Evolutionary conservation across 2,797 vertebrate species (phyloP).

Genomic region (Eospalax fontanierii): DNA sequence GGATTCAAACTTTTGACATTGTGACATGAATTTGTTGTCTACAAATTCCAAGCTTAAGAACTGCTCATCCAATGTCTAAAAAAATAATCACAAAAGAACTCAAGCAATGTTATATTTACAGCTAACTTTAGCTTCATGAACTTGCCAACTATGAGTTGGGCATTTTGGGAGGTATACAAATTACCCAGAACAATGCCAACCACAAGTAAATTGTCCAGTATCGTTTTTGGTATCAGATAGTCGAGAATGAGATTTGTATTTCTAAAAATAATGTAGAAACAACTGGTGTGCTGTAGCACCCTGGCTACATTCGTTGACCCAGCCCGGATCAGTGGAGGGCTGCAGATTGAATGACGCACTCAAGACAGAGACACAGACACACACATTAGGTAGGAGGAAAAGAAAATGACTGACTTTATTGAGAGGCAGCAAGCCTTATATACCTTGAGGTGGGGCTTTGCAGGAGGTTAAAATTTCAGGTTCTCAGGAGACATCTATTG

Average conservation of each 20-base stretch:
- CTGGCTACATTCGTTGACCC: too few species aligned
- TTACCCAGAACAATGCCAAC: background rate
- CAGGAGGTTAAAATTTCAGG: too few species aligned
- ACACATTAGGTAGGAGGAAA: too few species aligned
- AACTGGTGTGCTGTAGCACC: background rate
- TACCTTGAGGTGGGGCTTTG: too few species aligned
- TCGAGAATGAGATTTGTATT: background rate
- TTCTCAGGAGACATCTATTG: too few species aligned
- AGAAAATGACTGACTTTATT: too few species aligned
- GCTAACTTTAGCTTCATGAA: background rate
- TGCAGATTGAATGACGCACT: too few species aligned
- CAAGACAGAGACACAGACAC: too few species aligned
- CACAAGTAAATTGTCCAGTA: background rate
- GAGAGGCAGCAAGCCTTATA: too few species aligned
- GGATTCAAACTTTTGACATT: background rate
- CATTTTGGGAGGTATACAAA: background rate
- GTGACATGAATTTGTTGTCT: too few species aligned
- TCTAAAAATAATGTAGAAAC: background rate
- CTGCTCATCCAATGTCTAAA: background rate
- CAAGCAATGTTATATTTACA: background rate
- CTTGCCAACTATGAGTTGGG: background rate
- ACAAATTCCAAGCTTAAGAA: background rate
- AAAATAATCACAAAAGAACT: background rate
- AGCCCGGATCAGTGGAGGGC: too few species aligned
- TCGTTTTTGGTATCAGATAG: background rate